Evolutionary conservation across 2,113 vertebrate genomes (phyloP), one percentile per base, ranked within the genome.

Genomic region (Gasterosteus aculeatus): DNA sequence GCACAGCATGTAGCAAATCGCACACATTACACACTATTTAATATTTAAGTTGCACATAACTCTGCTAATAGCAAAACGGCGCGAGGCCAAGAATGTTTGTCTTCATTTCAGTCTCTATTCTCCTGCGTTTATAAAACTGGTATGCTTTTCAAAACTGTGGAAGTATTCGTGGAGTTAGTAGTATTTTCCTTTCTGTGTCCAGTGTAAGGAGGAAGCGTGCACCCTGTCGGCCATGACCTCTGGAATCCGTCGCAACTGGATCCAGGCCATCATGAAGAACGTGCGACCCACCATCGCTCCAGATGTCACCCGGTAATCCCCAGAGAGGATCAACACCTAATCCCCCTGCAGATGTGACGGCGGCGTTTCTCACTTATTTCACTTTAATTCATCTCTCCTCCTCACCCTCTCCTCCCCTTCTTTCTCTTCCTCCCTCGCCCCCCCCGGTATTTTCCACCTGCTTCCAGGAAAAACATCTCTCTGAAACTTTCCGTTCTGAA

Each of bases 211-310:
- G 72, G 95, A 95, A 11, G 92, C 93, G 3, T 97, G 96, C 88
- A 98, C 96, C 3, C 94, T 99, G 79, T 99, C 97, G 0, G 98
- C 97, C 44, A 99, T 99, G 98, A 99, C 97, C 0, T 97, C 97
- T 1, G 98, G 97, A 70, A 99, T 99, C 89, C 96, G 97, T 2
- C 94, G 97, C 84, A 99, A 98, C 88, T 99, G 98, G 98, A 99
- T 99, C 89, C 97, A 98, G 91, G 98, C 98, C 78, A 97, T 99
- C 83, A 95, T 97, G 95, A 99, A 98, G 88, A 98, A 97, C 0
- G 95, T 97, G 57, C 96, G 96, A 9, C 97, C 97, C 22, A 92
- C 94, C 42, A 93, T 96, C 1, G 95, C 96, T 66, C 98, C 98
- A 0, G 97, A 99, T 11, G 97, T 99, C 74, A 98, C 97, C 5